A percentile compares a stretch with the other conserved stretches of the same genome.
Evolutionary conservation across 2,888 invertebrate species (phyloP).

Genomic region (Nycteola revayana): DNA sequence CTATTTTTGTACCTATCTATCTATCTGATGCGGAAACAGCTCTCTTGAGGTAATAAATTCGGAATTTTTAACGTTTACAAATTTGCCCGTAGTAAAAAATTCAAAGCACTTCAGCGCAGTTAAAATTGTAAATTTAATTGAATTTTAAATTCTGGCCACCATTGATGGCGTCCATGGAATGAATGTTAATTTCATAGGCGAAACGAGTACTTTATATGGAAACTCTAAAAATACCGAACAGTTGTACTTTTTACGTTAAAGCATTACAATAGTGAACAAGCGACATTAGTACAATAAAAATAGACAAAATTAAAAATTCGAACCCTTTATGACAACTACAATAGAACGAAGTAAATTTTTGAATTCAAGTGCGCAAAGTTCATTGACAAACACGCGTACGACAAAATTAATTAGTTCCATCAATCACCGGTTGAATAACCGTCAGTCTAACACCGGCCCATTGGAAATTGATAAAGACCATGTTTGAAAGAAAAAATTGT

Average conservation of each 20-base stretch:
- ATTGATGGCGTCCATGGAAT: too few relatives aligned
- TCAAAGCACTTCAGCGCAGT: conserved; percentile 9
- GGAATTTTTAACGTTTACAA: conserved; percentile 4
- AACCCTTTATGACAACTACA: conserved; percentile 52
- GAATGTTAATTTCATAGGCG: too few relatives aligned
- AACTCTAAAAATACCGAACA: too few relatives aligned
- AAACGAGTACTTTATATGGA: too few relatives aligned
- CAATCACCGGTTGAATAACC: conserved; percentile 72
- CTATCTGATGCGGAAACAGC: conserved; percentile 1
- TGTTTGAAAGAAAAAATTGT: conserved; percentile 63
- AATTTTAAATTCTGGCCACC: conserved; percentile 10
- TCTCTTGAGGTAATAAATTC: conserved; percentile 15
- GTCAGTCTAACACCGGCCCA: conserved; percentile 63
- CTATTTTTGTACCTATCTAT: conserved; percentile 8
- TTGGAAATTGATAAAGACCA: conserved; percentile 63
- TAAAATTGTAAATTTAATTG: conserved; percentile 4
- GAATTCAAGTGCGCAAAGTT: conserved; percentile 63
- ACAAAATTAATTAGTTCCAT: conserved; percentile 81
- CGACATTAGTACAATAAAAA: conserved; percentile 19
- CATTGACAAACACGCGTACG: conserved; percentile 57
- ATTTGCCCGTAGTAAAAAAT: conserved; percentile 18
- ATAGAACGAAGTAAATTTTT: conserved; percentile 50
- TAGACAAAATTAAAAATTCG: conserved; percentile 46
- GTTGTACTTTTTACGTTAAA: background rate
- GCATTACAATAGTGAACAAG: conserved; percentile 14